These are phyloP conservation scores for Caenorhabditis imperialis DNA, from an alignment of 2,888 invertebrate species.

Conservation along the genomic window DNA sequence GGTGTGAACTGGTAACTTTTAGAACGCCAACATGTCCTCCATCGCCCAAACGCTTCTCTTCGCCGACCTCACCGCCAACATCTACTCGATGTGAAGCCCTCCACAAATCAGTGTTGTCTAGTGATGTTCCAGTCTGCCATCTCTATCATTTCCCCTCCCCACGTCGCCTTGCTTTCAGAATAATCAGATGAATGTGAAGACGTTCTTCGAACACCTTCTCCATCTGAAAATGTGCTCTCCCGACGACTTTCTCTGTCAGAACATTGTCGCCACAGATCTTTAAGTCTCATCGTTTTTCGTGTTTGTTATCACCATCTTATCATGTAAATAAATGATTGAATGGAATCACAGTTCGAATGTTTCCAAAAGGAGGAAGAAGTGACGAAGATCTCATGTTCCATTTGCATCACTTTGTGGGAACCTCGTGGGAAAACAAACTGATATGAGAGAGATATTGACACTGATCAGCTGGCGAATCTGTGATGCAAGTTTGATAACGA, in stretches of 20 bases:
- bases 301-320: too few relatives aligned
- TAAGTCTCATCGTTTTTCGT: neutral
- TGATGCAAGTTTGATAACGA: slow-evolving; percentile 5
- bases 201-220: slow-evolving; percentile 1
- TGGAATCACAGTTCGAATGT: too few relatives aligned
- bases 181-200: neutral
- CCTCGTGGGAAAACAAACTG: neutral
- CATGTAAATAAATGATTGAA: too few relatives aligned
- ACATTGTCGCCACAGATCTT: slow-evolving; percentile 11
- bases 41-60: slow-evolving; percentile 28
- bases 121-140: neutral
- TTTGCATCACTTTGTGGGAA: slow-evolving; percentile 3
- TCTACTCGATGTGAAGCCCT: slow-evolving; percentile 8
- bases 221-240: slow-evolving; percentile 4
- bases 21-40: slow-evolving; percentile 30
- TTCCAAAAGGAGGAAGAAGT: neutral
- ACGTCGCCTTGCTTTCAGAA: too few relatives aligned
- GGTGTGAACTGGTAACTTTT: slow-evolving; percentile 3
- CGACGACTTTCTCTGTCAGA: slow-evolving; percentile 3
- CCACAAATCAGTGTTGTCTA: neutral
- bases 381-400: slow-evolving; percentile 7
- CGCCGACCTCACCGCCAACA: slow-evolving; percentile 16
- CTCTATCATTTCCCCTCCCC: neutral
- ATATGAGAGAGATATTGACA: neutral
- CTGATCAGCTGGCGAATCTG: slow-evolving; percentile 8